Evolutionary conservation across 1,140 invertebrate genomes (phyloP).

Genomic region (Drosophila ercepeae): DNA sequence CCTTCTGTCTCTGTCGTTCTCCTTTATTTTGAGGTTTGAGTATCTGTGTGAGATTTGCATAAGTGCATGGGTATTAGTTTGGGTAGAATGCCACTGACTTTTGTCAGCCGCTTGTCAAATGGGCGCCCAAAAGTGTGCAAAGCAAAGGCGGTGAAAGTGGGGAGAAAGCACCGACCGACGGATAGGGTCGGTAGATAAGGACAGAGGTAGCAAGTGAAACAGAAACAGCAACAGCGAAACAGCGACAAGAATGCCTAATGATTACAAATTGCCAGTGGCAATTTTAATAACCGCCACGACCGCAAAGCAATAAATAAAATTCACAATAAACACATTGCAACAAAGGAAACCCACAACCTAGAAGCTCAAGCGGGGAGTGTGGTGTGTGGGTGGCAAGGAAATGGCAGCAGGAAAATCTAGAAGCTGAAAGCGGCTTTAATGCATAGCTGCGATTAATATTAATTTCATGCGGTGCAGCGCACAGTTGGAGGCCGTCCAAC

Average conservation of each 20-base stretch:
- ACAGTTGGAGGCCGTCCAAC: constrained; percentile 66
- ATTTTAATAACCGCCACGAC: constrained; percentile 75
- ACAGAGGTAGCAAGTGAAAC: neutral
- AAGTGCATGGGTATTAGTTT: constrained; percentile 73
- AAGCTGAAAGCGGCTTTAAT: constrained; percentile 76
- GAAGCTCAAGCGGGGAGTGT: constrained; percentile 22
- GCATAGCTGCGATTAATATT: constrained; percentile 80
- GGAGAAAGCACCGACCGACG: neutral
- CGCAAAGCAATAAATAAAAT: constrained; percentile 75
- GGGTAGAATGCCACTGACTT: constrained; percentile 70
- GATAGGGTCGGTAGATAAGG: neutral
- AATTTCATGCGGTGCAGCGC: constrained; percentile 75
- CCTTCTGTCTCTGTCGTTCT: neutral
- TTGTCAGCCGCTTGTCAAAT: constrained; percentile 53
- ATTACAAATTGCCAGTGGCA: constrained; percentile 76
- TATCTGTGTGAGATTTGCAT: constrained; percentile 63
- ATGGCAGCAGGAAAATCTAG: constrained; percentile 58
- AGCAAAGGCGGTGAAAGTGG: constrained; percentile 11
- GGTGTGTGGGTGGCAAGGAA: constrained; percentile 15
- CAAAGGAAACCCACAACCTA: constrained; percentile 53
- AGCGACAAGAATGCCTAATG: constrained; percentile 51
- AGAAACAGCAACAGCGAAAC: neutral
- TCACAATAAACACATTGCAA: constrained; percentile 68
- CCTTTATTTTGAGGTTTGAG: constrained; percentile 17
- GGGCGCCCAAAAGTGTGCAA: constrained; percentile 45